phyloP scores from a whole-genome alignment of 1,140 invertebrate genomes.

The Vanessa tameamea region DNA sequence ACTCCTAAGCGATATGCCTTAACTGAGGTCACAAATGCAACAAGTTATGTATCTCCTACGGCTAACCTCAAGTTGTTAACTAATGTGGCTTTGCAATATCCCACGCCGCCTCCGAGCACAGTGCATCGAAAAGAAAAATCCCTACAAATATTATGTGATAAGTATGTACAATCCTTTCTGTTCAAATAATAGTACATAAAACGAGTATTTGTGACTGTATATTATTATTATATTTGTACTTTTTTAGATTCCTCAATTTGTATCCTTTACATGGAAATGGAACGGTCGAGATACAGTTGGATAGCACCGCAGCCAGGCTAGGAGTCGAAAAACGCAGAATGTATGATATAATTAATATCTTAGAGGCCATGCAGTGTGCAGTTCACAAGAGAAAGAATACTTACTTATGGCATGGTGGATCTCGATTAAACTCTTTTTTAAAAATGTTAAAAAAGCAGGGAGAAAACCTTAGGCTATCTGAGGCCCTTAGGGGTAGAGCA shows the following conservation, averaged over 20 bases:
- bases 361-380: constrained; percentile 87
- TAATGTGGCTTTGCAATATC: constrained; percentile 81
- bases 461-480: constrained; percentile 69
- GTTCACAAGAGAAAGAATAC: constrained; percentile 83
- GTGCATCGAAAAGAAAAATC: constrained; percentile 82
- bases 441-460: constrained; percentile 75
- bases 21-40: constrained; percentile 79
- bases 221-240: constrained; percentile 15
- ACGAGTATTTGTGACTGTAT: background rate
- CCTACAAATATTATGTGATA: constrained; percentile 82
- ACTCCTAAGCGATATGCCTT: constrained; percentile 81
- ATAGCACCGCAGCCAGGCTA: constrained; percentile 79
- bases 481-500: constrained; percentile 69
- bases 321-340: constrained; percentile 86
- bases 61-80: constrained; percentile 82
- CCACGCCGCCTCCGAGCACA: constrained; percentile 73
- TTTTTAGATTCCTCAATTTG: constrained; percentile 80
- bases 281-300: constrained; percentile 80
- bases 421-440: constrained; percentile 75
- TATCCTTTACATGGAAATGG: constrained; percentile 78
- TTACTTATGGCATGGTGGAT: constrained; percentile 82
- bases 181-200: background rate
- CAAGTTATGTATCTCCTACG: constrained; percentile 81
- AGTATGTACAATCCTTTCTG: constrained; percentile 58
- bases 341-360: constrained; percentile 89